Base-by-base conservation (phyloP, 2,797 vertebrate genomes). In the Salarias fasciatus region DNA sequence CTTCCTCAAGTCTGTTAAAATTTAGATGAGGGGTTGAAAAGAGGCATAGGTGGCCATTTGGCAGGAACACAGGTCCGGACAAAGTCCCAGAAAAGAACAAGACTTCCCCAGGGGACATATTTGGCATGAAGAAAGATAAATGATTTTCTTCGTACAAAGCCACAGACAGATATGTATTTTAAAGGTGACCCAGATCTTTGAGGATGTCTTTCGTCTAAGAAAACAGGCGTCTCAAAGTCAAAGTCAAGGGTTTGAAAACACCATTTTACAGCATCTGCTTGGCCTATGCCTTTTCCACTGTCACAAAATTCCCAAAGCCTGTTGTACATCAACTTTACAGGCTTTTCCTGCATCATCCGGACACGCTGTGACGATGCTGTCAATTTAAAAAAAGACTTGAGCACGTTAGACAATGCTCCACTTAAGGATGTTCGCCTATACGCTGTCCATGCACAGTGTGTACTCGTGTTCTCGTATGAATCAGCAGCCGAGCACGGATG, bases 401-500 rank as follows among this genome's bases (percentile, higher is more conserved):
- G n/a, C 29, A 12, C 62, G 37, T 52, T 48, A 54, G 63, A 75
- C 46, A 55, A 12, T 49, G 38, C 48, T 46, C 37, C 53, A 57
- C 33, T 65, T 53, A 43, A 65, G 64, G 69, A 70, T 71, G 61
- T 69, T 36, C 42, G 30, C 35, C 1, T 45, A 14, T 40, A 41
- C 13, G 41, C 58, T 41, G 11, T 12, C 62, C 60, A 42, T 49
- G 64, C 53, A 75, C 52, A 70, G 9, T 30, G 48, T 74, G 63
- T 79, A 47, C 72, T 83, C 66, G 82, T 63, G 58, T 78, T 79
- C 68, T 59, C 49, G 60, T 72, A 63, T 79, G 63, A 81, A 88
- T 85, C 86, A 86, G 86, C 79, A 70, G 72, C 68, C 40, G 75
- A 74, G 46, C 35, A 82, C 60, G 70, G 64, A 87, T 69, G 78